Conservation (phyloP, 2,113 vertebrate genomes). For the Oriolus oriolus region DNA sequence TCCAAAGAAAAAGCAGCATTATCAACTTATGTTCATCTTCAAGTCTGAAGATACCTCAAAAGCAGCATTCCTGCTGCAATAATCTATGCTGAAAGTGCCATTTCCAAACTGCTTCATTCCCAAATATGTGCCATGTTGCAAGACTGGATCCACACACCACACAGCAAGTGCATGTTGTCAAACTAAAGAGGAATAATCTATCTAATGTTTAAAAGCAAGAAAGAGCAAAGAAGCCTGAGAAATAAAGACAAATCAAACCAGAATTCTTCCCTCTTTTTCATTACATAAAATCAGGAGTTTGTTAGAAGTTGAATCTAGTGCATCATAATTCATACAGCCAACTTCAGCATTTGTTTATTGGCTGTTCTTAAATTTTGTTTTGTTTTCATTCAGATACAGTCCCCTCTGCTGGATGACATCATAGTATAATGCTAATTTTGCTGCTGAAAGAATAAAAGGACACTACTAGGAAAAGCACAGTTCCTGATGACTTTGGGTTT, state of each 20-base stretch:
- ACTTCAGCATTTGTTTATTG: background rate
- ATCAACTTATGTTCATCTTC: background rate
- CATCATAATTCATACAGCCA: background rate
- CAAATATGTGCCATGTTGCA: background rate
- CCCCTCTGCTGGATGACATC: background rate
- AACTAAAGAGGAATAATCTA: background rate
- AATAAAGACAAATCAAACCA: background rate
- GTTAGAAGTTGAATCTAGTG: background rate
- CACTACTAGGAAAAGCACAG: background rate
- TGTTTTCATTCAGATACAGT: background rate
- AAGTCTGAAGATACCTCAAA: background rate
- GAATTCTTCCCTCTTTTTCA: background rate
- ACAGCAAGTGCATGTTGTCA: background rate
- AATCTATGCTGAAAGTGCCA: background rate
- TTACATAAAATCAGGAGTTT: background rate
- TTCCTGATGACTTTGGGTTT: background rate
- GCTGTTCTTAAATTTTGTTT: background rate
- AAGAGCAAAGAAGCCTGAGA: background rate
- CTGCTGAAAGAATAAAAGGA: background rate
- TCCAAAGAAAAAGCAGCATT: background rate
- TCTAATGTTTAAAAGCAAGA: background rate
- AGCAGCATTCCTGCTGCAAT: background rate
- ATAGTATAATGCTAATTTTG: background rate
- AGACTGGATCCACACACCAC: background rate
- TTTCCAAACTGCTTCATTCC: background rate